These are phyloP conservation scores for Drosophila falleni DNA, from an alignment of 2,888 invertebrate species.

Conservation along the genomic window DNA sequence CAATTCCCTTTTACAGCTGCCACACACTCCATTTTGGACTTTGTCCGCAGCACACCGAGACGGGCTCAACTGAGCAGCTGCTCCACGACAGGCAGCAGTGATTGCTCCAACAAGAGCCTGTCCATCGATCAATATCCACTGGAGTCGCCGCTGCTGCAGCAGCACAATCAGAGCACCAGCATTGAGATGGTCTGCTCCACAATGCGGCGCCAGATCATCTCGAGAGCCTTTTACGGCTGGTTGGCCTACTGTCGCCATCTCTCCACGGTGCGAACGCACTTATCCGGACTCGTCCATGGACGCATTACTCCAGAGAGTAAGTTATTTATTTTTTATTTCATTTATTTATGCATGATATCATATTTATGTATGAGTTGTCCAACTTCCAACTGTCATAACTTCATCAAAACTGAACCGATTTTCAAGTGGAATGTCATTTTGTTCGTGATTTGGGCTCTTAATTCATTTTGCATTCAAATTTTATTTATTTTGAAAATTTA, in stretches of 20 bases:
- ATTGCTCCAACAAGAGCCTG: constrained; percentile 87
- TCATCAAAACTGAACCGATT: too few species aligned
- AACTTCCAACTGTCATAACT: too few species aligned
- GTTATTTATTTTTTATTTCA: too few species aligned
- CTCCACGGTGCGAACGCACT: constrained; percentile 95
- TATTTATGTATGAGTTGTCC: too few species aligned
- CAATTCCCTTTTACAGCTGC: constrained; percentile 86
- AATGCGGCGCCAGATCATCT: constrained; percentile 97
- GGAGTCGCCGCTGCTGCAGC: constrained; percentile 81
- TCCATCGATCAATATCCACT: constrained; percentile 85
- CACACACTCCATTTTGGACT: constrained; percentile 89
- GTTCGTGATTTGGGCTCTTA: too few species aligned
- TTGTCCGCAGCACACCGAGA: constrained; percentile 85
- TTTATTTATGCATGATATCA: too few species aligned
- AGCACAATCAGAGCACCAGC: constrained; percentile 87
- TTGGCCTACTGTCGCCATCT: constrained; percentile 96
- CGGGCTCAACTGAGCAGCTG: constrained; percentile 88
- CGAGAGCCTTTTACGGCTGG: constrained; percentile 98
- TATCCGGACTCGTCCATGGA: constrained; percentile 94
- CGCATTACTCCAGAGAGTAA: constrained; percentile 89
- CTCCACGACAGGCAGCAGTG: constrained; percentile 88
- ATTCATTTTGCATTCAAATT: too few species aligned
- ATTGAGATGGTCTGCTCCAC: constrained; percentile 95
- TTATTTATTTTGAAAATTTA: too few species aligned
- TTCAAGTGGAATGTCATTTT: too few species aligned